These are phyloP conservation scores for Andrena flavipes DNA, from an alignment of 2,888 invertebrate genomes.

Conservation along the genomic window DNA sequence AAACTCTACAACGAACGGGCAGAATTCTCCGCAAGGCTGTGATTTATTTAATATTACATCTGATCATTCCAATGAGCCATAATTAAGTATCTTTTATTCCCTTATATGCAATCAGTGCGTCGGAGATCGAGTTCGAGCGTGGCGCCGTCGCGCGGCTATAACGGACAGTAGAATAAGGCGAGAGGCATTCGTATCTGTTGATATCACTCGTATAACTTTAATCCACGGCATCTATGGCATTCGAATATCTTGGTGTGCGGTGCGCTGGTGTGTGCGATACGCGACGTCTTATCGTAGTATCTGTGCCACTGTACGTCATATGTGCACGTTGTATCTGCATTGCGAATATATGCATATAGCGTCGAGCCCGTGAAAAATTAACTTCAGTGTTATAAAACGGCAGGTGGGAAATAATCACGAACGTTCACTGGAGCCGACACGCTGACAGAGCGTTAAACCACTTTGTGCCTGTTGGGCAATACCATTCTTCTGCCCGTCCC, in stretches of 20 bases:
- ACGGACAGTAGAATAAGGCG: not conserved
- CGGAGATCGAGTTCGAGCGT: not conserved
- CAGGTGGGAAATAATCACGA: slow-evolving; percentile 3
- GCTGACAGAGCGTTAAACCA: not conserved
- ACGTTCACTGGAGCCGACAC: not conserved
- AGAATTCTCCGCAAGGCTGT: too few species aligned
- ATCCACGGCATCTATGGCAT: slow-evolving; percentile 19
- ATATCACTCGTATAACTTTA: slow-evolving; percentile 20
- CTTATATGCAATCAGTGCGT: not conserved
- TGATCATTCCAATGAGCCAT: not conserved
- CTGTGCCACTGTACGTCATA: slow-evolving; percentile 15
- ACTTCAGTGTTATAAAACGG: not conserved
- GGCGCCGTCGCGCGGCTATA: slow-evolving; percentile 6
- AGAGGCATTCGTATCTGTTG: slow-evolving; percentile 1
- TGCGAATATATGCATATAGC: slow-evolving; percentile 44
- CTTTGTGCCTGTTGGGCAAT: not conserved
- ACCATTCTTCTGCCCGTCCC: not conserved
- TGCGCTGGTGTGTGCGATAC: not conserved
- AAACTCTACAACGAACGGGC: too few species aligned
- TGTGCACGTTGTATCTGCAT: slow-evolving; percentile 49
- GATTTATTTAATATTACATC: not conserved
- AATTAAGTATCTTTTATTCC: not conserved
- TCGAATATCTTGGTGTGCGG: not conserved
- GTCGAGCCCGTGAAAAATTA: slow-evolving; percentile 22
- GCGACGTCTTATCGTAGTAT: slow-evolving; percentile 4